phyloP scores from a whole-genome alignment of 1,140 invertebrate species.

The Bombus sibiricus region DNA sequence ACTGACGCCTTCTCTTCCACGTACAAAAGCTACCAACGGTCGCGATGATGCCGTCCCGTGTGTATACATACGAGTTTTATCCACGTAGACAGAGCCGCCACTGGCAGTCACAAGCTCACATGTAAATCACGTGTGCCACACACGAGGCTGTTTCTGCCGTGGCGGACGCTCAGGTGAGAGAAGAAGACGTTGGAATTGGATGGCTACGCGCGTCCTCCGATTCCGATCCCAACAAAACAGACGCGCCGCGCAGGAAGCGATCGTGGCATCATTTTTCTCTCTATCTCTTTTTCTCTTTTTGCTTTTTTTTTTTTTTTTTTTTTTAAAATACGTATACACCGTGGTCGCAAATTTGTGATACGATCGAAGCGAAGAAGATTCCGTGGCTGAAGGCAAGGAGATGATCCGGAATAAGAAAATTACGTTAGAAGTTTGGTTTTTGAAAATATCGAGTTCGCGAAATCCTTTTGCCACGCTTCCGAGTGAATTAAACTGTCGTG shows the following conservation, averaged over 20 bases:
- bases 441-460: no score
- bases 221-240: conserved; percentile 13
- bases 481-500: no score
- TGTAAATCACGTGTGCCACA: conserved; percentile 69
- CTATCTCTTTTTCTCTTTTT: background rate
- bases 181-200: conserved; percentile 44
- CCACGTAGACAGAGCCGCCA: conserved; percentile 44
- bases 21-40: conserved; percentile 49
- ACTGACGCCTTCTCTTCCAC: conserved; percentile 54
- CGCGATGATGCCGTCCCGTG: conserved; percentile 34
- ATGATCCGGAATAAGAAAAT: no score
- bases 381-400: no score
- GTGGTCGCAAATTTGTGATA: no score
- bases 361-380: no score
- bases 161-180: conserved; percentile 44
- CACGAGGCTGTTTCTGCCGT: conserved; percentile 55
- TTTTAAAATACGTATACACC: no score
- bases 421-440: no score
- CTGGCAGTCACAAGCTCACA: conserved; percentile 59
- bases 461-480: no score
- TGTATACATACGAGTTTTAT: conserved; percentile 19
- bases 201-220: background rate
- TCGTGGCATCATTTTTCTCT: background rate
- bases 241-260: background rate
- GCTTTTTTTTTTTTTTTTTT: background rate